These are phyloP conservation scores for Enteromius radiatus DNA, from an alignment of 2,797 vertebrate genomes.

Conservation along the genomic window DNA sequence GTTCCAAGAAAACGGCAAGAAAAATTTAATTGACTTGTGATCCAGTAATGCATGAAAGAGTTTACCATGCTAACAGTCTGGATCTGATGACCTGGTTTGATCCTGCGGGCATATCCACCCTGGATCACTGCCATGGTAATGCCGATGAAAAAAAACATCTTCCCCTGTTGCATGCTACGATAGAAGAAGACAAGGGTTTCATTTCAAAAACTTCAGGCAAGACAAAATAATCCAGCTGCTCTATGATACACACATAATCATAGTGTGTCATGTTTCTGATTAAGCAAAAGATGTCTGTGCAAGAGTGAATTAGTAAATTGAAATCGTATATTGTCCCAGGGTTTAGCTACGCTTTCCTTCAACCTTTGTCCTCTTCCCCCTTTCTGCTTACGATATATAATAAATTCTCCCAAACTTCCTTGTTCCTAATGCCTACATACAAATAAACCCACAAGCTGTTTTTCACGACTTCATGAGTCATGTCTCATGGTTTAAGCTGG, in stretches of 20 bases:
- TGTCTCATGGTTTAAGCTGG: neutral
- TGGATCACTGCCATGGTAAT: constrained; percentile 94
- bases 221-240: neutral
- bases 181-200: neutral
- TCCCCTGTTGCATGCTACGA: constrained; percentile 94
- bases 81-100: constrained; percentile 88
- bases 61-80: constrained; percentile 84
- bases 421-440: neutral
- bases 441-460: neutral
- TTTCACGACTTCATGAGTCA: constrained; percentile 19
- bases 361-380: constrained; percentile 5
- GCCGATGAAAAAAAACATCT: constrained; percentile 99
- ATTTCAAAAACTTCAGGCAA: neutral
- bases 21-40: neutral
- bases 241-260: neutral
- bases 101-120: constrained; percentile 90
- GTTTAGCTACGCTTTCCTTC: neutral
- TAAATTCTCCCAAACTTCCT: constrained; percentile 5
- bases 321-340: neutral
- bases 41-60: neutral
- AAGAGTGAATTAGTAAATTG: neutral
- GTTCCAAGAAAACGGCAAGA: neutral
- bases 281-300: neutral
- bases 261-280: neutral
- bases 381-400: neutral